These are phyloP conservation scores for Brenthis ino DNA, from an alignment of 2,888 invertebrate genomes.

Conservation along the genomic window DNA sequence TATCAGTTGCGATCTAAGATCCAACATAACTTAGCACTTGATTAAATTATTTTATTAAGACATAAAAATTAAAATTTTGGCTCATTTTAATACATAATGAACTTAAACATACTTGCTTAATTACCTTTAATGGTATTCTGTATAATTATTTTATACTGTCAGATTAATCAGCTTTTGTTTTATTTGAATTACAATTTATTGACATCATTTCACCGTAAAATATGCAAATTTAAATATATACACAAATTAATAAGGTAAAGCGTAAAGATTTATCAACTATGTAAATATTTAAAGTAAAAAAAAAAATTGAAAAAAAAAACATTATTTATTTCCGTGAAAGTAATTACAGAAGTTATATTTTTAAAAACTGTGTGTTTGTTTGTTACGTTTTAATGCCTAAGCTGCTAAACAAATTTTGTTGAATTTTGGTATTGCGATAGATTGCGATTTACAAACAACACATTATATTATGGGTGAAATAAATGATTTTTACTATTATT, in stretches of 20 bases:
- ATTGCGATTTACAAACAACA: no score
- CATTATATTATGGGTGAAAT: no score
- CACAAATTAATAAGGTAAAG: not conserved
- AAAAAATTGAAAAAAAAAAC: no score
- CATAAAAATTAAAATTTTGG: conserved; percentile 4
- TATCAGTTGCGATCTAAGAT: not conserved
- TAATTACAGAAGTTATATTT: no score
- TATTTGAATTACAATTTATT: conserved; percentile 28
- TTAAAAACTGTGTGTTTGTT: no score
- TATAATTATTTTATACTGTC: conserved; percentile 27
- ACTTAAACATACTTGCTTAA: conserved; percentile 24
- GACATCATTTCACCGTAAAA: conserved; percentile 14
- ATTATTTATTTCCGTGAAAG: no score
- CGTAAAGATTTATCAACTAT: no score
- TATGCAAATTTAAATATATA: not conserved
- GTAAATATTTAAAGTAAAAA: no score
- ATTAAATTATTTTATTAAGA: conserved; percentile 1
- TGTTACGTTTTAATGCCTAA: no score
- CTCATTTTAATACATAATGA: conserved; percentile 27
- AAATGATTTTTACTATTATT: no score
- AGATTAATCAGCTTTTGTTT: conserved; percentile 27
- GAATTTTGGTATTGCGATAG: no score
- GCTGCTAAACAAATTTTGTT: no score
- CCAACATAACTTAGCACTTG: not conserved
- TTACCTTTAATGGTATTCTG: conserved; percentile 28